Base-by-base conservation (phyloP, 2,113 vertebrate species). In the Zosterops japonicus region DNA sequence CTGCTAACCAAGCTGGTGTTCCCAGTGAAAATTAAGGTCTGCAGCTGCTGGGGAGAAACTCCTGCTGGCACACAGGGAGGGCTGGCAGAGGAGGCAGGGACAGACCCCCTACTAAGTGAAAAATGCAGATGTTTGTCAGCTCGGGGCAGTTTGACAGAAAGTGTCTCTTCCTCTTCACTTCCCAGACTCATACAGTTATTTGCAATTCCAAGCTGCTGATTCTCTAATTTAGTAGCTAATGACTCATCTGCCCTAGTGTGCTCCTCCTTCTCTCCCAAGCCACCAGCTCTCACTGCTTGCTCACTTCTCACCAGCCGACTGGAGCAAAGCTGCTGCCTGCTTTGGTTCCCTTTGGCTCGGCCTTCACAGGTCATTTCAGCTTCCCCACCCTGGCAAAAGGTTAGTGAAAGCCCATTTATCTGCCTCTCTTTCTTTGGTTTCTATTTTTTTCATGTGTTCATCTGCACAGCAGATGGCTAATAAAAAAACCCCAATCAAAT, bases 191-290 rank as follows among this genome's bases (percentile, higher is more conserved):
- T 27, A 68, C 33, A 55, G 76, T 92, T 90, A 87, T 90, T 96
- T 92, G 87, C 93, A 93, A 94, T 81, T 95, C 94, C 69, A 71
- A 60, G 57, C 56, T 94, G 76, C 80, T 90, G 60, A 75, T 89
- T 79, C 65, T 71, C 25, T 65, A 60, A 49, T 87, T 64, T 74
- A 46, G 71, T 61, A 93, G 78, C 36, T 91, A 92, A 59, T 69
- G 15, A 83, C 78, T 68, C 60, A 33, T 25, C 49, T 85, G 63
- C 49, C 69, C 60, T 24, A 39, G 8, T 68, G 49, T 0, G 74
- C 76, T 94, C 56, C 94, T 93, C 90, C 93, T 95, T 23, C 55
- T 12, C 49, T 75, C 60, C 60, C 56, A 69, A 85, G 75, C 41
- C 56, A 75, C 74, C 79, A 63, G 64, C 61, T 76, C 86, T 59